Percentiles rank a stretch among this genome's conserved stretches.
Evolutionary conservation across 1,140 invertebrate genomes (phyloP).

Genomic region (Nymphalis io): DNA sequence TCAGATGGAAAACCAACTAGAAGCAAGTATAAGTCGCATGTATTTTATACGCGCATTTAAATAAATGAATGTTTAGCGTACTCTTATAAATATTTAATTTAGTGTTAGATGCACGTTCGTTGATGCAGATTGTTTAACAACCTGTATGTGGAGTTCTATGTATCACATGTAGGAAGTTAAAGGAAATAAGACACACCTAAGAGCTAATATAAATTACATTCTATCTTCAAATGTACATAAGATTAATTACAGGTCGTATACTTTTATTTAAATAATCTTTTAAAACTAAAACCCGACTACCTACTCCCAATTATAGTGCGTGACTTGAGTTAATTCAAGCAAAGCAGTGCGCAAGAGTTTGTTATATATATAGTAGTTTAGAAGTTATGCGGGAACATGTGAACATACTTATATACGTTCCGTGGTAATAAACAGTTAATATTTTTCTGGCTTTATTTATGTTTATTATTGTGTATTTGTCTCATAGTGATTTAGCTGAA

Average conservation of each 20-base stretch:
- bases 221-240: no score
- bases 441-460: not conserved
- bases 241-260: no score
- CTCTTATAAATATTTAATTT: slow-evolving; percentile 45
- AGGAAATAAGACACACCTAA: not conserved
- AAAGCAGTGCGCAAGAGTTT: no score
- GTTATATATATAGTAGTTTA: no score
- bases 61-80: slow-evolving; percentile 42
- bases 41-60: slow-evolving; percentile 36
- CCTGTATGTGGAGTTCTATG: not conserved
- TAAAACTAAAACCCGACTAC: no score
- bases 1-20: slow-evolving; percentile 27
- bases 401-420: not conserved
- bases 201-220: not conserved
- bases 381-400: no score
- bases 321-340: no score
- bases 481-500: not conserved
- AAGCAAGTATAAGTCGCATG: slow-evolving; percentile 28
- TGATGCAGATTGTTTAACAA: slow-evolving; percentile 25
- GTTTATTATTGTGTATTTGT: no score
- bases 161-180: no score
- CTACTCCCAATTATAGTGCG: no score
- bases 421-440: not conserved
- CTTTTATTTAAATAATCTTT: no score
- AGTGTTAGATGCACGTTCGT: slow-evolving; percentile 31